Base-by-base conservation (phyloP, 2,888 invertebrate species). In the Mythimna lalbum region DNA sequence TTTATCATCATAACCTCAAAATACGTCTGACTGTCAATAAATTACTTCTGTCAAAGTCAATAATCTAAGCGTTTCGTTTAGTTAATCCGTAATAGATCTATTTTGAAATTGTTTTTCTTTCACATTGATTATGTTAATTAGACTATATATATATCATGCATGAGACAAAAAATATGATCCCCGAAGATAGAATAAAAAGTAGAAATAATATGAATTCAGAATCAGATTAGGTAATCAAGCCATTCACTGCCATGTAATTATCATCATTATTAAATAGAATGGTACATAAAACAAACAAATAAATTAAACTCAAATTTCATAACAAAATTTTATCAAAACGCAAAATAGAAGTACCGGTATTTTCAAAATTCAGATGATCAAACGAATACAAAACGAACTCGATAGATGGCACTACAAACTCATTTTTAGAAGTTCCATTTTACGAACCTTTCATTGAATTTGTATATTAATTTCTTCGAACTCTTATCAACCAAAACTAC, bases 331-430 rank as follows among this genome's bases (percentile, higher is more conserved):
- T 19, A 27, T 10, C 77, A 49, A 56, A 59, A 49, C 53, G 43
- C n/a, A 33, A 43, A 63, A 12, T 53, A 7, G 4, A 43, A 53
- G 12, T 56, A 70, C 60, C 71, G 56, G 67, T 76, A 73, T 47
- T 68, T 75, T 60, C 50, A 63, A 65, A 68, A 61, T 63, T 65
- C 14, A 64, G 64, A 68, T 60, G 10, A 36, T 19, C 0, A 5
- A 52, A 17, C 39, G 19, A 61, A 52, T 74, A 33, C 57, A 19
- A 36, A 4, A 17, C 21, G 9, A 59, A 31, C n/a, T 33, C 56
- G n/a, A 53, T 76, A 82, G 80, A 80, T 81, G 83, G 57, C 80
- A 55, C 43, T 10, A 21, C 23, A 12, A 56, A 47, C 27, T 39
- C 6, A 0, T 59, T 50, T 52, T 21, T 0, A 23, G 6, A 31